These are phyloP conservation scores for Tiliqua scincoides DNA, from an alignment of 2,113 vertebrate genomes.

Conservation along the genomic window DNA sequence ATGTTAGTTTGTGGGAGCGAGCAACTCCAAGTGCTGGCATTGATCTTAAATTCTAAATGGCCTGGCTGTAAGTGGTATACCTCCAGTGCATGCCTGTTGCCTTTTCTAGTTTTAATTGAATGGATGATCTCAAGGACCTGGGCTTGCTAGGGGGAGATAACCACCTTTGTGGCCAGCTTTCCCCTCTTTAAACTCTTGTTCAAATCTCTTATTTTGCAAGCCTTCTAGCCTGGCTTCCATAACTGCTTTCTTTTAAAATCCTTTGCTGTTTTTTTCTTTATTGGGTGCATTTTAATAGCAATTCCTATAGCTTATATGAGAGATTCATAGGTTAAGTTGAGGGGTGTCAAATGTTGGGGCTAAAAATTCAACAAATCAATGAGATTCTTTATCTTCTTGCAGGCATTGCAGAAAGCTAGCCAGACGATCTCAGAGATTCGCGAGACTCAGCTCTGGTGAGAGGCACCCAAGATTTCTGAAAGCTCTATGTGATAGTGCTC, in stretches of 20 bases:
- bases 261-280: neutral
- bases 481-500: neutral
- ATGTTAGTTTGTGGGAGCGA: too few species aligned
- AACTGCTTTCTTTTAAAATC: neutral
- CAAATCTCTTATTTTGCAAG: neutral
- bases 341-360: neutral
- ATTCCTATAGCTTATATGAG: neutral
- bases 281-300: neutral
- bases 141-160: too few species aligned
- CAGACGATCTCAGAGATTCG: conserved; percentile 85
- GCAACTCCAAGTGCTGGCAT: neutral
- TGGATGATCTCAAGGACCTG: too few species aligned
- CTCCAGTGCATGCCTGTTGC: neutral
- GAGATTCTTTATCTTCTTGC: conserved; percentile 11
- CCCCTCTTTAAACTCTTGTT: too few species aligned
- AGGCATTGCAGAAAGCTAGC: conserved; percentile 82
- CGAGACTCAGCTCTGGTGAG: conserved; percentile 83
- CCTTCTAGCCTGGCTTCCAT: neutral
- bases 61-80: neutral
- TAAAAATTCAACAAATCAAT: neutral
- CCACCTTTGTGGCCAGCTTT: too few species aligned
- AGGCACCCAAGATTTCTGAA: neutral
- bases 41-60: neutral
- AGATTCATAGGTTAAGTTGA: too few species aligned
- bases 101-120: too few species aligned